Evolutionary conservation across 2,797 vertebrate species (phyloP), one percentile per base, ranked within the genome.

Genomic region (Setipinna tenuifilis): DNA sequence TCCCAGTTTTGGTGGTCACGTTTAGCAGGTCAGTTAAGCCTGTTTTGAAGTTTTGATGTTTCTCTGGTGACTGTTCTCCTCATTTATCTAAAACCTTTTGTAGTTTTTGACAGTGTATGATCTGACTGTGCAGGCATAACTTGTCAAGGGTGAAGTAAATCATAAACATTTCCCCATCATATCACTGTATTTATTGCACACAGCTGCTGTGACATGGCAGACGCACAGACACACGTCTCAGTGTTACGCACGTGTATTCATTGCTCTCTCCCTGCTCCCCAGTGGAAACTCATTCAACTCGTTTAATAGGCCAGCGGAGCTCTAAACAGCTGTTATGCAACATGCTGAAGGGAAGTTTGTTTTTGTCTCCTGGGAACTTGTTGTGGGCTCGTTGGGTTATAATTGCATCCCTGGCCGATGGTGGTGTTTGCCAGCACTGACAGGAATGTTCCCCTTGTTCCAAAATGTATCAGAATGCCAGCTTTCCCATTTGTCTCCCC

Each of bases 211-310:
- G 19, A 71, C 28, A 17, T 16, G 6, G 68, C 68, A 16, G 28
- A 71, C 6, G 41, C 71, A 78, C 71, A 54, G 6, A 78, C 71
- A 78, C 61, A 23, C 21, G n/a, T 75, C 68, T 35, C 68, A 75
- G 68, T 75, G 23, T 65, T 65, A 71, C n/a, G 25, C 23, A 25
- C 1, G 25, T 25, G 31, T 10, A 21, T 35, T 21, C 71, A 78
- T 78, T 41, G 41, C 35, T 44, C 19, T 14, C 65, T 71, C 28
- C 28, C 28, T 71, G 25, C 65, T 35, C 28, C 17, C 31, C 71
- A 7, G 17, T 44, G 6, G 0, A 9, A 16, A 16, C 25, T 41
- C 23, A 11, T 28, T 68, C 25, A 71, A 31, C 19, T 44, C 6
- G 14, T 44, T 44, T 78, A 78, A 78, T 44, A 19, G 71, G 71